phyloP scores from a whole-genome alignment of 2,888 invertebrate species.

The Steinernema scapterisci region DNA sequence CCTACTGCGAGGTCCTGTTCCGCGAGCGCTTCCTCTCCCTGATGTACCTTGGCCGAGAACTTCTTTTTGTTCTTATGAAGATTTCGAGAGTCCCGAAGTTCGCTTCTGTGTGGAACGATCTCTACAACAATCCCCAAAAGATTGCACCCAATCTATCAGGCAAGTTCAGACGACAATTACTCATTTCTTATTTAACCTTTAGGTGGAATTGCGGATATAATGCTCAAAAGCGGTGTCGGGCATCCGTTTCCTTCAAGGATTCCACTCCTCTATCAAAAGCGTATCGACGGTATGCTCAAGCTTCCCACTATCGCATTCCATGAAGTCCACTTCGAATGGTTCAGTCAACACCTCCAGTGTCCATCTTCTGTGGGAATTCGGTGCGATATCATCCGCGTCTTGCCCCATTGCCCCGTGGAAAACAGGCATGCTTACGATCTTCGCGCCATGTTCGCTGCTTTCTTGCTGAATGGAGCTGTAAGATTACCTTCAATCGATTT shows the following conservation, averaged over 20 bases:
- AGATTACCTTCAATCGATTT: constrained; percentile 4
- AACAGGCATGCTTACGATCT: constrained; percentile 26
- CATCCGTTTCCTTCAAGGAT: neutral
- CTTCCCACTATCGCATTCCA: neutral
- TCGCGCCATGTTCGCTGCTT: constrained; percentile 34
- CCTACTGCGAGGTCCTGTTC: constrained; percentile 36
- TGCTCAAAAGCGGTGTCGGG: neutral
- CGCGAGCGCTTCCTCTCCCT: constrained; percentile 41
- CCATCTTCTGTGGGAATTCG: constrained; percentile 78
- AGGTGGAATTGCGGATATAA: neutral
- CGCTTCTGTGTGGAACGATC: constrained; percentile 48
- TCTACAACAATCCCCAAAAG: constrained; percentile 38
- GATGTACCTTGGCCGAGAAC: constrained; percentile 49
- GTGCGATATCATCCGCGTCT: constrained; percentile 83
- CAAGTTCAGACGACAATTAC: neutral
- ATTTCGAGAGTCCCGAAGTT: constrained; percentile 47
- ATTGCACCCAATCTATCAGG: constrained; percentile 6
- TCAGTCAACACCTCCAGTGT: neutral
- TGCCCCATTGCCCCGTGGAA: neutral
- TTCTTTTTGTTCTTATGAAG: constrained; percentile 50
- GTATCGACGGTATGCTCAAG: neutral
- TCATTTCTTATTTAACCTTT: constrained; percentile 12
- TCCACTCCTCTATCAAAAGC: neutral
- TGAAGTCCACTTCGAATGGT: neutral
- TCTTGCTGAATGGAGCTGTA: constrained; percentile 33